Evolutionary conservation across 2,797 vertebrate genomes (phyloP).

Genomic region (Sebastes taczanowskii): DNA sequence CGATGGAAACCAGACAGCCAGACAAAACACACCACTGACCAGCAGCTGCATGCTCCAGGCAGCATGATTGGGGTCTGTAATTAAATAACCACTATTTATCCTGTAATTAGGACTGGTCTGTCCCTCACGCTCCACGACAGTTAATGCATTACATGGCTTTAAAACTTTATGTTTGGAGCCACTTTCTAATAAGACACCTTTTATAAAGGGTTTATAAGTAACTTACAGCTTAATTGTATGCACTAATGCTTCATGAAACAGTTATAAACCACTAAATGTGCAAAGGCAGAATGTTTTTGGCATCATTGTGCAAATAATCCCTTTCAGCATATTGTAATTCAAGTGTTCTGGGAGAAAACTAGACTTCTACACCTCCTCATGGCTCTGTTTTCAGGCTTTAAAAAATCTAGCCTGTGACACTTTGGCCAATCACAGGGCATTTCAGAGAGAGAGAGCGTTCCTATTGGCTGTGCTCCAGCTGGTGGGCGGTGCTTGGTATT

Average conservation of each 20-base stretch:
- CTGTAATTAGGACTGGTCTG: not conserved
- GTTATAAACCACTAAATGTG: not conserved
- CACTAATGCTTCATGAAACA: not conserved
- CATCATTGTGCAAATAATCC: no score
- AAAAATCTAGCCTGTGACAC: no score
- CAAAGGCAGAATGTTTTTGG: no score
- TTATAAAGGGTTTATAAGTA: not conserved
- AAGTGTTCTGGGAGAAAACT: no score
- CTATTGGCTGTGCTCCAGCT: no score
- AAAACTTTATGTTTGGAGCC: not conserved
- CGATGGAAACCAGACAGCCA: slow-evolving; percentile 68
- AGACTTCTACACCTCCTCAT: no score
- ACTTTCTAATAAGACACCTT: no score
- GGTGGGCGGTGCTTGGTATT: no score
- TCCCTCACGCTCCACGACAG: not conserved
- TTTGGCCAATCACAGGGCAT: no score
- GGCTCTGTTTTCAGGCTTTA: no score
- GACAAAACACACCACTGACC: slow-evolving; percentile 65
- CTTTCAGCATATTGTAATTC: no score
- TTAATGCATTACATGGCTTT: not conserved
- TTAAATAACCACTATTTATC: slow-evolving; percentile 20
- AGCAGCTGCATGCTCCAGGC: slow-evolving; percentile 60
- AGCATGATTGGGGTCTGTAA: slow-evolving; percentile 8
- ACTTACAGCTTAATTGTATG: not conserved
- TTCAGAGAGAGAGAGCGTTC: no score